phyloP scores from a whole-genome alignment of 2,888 invertebrate species.

The Itoplectis maculator region DNA sequence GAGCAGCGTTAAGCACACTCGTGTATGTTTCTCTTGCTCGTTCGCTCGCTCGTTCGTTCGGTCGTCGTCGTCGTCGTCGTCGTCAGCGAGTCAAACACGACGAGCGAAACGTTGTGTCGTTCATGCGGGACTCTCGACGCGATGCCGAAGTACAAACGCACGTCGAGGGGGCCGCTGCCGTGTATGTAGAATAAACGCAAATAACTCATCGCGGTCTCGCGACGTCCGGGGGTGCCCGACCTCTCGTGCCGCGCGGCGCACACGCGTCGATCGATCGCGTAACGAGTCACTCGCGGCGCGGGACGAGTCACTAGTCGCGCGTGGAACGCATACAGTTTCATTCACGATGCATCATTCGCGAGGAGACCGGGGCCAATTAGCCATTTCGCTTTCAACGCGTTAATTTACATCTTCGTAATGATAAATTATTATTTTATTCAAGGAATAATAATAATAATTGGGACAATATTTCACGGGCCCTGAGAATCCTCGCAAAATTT shows the following conservation, averaged over 20 bases:
- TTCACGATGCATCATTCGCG: background rate
- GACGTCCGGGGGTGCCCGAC: conserved; percentile 5
- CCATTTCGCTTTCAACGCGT: background rate
- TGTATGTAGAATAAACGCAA: conserved; percentile 26
- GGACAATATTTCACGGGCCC: no score
- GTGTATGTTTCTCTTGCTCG: conserved; percentile 10
- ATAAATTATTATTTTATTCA: background rate
- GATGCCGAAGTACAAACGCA: conserved; percentile 34
- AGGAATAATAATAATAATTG: no score
- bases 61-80: conserved; percentile 4
- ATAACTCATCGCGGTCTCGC: conserved; percentile 21
- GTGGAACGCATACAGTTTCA: conserved; percentile 3
- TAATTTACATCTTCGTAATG: background rate
- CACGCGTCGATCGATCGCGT: conserved; percentile 49
- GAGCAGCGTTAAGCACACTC: background rate
- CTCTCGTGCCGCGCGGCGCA: conserved; percentile 6
- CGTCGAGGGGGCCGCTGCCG: background rate
- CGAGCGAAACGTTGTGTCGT: conserved; percentile 6
- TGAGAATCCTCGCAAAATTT: no score
- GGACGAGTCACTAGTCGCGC: conserved; percentile 10
- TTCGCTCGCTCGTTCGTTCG: no score
- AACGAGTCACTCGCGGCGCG: conserved; percentile 38
- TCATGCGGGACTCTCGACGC: conserved; percentile 35
- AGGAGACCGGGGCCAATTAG: background rate
- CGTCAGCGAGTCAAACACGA: conserved; percentile 17